These are phyloP conservation scores for Escarpia spicata DNA, from an alignment of 2,888 invertebrate species.

Conservation along the genomic window DNA sequence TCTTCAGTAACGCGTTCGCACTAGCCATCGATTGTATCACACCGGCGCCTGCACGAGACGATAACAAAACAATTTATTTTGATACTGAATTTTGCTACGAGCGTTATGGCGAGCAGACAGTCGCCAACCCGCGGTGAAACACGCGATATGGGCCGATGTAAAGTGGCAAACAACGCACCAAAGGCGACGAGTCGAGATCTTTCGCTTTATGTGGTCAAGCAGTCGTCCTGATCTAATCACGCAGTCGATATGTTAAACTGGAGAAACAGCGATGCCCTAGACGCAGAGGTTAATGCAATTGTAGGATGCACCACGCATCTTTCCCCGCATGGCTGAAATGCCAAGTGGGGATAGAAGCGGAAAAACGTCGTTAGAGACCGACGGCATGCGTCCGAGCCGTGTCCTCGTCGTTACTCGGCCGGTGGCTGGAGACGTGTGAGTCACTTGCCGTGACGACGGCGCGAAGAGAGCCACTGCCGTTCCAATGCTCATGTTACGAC, in stretches of 20 bases:
- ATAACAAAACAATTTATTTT: constrained; percentile 8
- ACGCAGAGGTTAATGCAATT: not conserved
- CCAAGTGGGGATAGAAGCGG: not conserved
- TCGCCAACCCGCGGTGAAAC: not conserved
- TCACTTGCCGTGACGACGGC: not conserved
- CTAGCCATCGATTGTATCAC: not conserved
- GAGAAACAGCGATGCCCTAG: not conserved
- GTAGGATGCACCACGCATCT: not conserved
- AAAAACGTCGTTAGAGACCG: not conserved
- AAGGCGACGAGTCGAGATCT: not conserved
- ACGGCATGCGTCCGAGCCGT: not conserved
- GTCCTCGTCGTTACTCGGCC: not conserved
- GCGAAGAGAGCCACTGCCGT: not conserved
- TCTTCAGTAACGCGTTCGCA: not conserved
- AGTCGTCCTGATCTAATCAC: not conserved
- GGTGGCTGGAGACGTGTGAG: not conserved
- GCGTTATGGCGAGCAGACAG: not conserved
- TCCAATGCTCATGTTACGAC: not conserved
- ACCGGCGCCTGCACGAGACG: not conserved
- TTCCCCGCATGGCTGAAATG: not conserved
- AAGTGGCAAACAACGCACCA: not conserved
- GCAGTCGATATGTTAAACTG: not conserved
- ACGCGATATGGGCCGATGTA: not conserved
- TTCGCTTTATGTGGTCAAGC: constrained; percentile 1
- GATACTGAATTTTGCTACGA: not conserved